Conservation (phyloP, 2,113 vertebrate genomes). For the Anguilla rostrata region DNA sequence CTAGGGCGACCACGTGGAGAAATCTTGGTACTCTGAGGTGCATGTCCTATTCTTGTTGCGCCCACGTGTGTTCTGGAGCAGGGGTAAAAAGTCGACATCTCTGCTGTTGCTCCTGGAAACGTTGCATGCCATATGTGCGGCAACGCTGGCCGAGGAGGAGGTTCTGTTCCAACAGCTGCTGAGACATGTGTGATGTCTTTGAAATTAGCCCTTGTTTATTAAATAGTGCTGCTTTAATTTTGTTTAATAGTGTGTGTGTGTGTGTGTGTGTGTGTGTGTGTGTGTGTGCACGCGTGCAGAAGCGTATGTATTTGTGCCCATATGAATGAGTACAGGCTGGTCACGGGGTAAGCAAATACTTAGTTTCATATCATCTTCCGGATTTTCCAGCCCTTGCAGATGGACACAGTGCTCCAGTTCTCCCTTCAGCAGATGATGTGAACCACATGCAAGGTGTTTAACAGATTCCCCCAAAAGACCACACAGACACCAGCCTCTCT, state of each 20-base stretch:
- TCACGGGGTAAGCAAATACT: conserved; percentile 1
- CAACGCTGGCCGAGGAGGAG: conserved; percentile 5
- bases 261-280: not conserved
- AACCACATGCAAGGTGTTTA: conserved; percentile 23
- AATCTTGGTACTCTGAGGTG: not conserved
- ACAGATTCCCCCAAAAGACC: conserved; percentile 10
- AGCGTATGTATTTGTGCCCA: not conserved
- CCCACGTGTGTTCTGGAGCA: conserved; percentile 24
- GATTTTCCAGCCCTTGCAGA: not conserved
- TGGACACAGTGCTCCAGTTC: not conserved
- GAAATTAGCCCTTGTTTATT: conserved; percentile 20
- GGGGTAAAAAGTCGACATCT: conserved; percentile 24
- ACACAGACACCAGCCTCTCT: conserved; percentile 1
- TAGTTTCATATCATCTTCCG: not conserved
- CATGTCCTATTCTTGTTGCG: not conserved
- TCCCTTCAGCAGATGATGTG: conserved; percentile 2
- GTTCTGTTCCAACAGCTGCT: conserved; percentile 29
- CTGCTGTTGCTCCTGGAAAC: conserved; percentile 10
- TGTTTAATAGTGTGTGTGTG: not conserved
- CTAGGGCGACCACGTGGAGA: not conserved
- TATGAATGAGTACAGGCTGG: not conserved
- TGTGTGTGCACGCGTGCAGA: not conserved
- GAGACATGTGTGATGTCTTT: conserved; percentile 21
- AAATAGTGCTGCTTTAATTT: conserved; percentile 15
- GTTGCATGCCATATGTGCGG: conserved; percentile 15